These are phyloP conservation scores for Dioctria linearis DNA, from an alignment of 2,888 invertebrate species.

Conservation along the genomic window DNA sequence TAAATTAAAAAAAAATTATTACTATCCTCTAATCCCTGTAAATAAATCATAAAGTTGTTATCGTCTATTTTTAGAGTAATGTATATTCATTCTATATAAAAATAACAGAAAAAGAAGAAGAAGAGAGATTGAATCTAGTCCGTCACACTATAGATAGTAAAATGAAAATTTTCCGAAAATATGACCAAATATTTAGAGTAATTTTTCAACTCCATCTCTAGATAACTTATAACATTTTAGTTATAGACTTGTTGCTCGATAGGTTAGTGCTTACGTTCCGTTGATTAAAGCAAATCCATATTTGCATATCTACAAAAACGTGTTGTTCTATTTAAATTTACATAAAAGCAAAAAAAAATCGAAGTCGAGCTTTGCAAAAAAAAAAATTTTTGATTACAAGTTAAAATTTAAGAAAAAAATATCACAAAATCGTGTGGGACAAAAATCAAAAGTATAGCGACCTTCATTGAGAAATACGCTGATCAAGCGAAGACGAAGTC, in stretches of 20 bases:
- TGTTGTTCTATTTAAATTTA: too few species aligned
- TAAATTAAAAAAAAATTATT: neutral
- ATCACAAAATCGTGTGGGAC: neutral
- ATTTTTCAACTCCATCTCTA: neutral
- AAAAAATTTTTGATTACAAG: too few species aligned
- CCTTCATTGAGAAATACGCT: slow-evolving; percentile 4
- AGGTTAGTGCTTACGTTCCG: neutral
- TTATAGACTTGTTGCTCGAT: too few species aligned
- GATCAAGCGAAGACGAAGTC: neutral
- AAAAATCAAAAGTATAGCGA: neutral
- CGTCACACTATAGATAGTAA: neutral
- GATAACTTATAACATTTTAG: neutral
- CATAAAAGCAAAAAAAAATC: too few species aligned
- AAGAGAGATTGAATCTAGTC: neutral
- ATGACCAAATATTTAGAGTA: neutral
- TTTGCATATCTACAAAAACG: too few species aligned
- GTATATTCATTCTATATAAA: neutral
- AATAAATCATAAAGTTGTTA: slow-evolving; percentile 5
- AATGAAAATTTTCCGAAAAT: slow-evolving; percentile 7
- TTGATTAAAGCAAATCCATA: neutral
- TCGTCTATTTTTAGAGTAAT: neutral
- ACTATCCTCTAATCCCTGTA: slow-evolving; percentile 6
- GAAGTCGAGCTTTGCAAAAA: too few species aligned
- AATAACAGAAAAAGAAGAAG: too few species aligned
- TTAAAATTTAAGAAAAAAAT: too few species aligned